Evolutionary conservation across 2,888 invertebrate species (phyloP).

Genomic region (Pogonocherus hispidulus): DNA sequence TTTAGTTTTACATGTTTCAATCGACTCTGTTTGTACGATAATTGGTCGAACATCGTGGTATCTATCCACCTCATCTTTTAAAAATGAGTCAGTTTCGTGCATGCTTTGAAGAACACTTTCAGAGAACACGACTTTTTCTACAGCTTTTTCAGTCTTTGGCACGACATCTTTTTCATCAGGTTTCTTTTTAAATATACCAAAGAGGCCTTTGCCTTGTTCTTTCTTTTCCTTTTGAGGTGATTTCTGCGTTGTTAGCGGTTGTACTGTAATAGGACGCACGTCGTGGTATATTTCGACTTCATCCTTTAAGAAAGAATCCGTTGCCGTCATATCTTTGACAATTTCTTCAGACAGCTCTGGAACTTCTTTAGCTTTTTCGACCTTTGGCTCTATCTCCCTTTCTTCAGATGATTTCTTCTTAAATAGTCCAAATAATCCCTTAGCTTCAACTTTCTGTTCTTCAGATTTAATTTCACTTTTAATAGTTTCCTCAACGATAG

Average conservation of each 20-base stretch:
- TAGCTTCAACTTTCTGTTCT: neutral
- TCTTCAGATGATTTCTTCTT: slow-evolving; percentile 33
- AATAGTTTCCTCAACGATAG: neutral
- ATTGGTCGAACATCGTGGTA: slow-evolving; percentile 4
- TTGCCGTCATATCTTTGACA: slow-evolving; percentile 37
- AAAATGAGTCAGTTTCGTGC: slow-evolving; percentile 46
- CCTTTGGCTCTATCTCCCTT: neutral
- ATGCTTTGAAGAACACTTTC: slow-evolving; percentile 43
- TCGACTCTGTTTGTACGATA: neutral
- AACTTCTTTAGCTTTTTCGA: slow-evolving; percentile 16
- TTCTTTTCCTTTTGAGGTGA: slow-evolving; percentile 4
- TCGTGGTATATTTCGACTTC: slow-evolving; percentile 43
- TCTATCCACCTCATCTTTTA: slow-evolving; percentile 17
- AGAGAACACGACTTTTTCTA: slow-evolving; percentile 30
- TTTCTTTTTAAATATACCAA: slow-evolving; percentile 20
- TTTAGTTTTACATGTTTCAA: slow-evolving; percentile 28
- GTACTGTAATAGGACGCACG: slow-evolving; percentile 34
- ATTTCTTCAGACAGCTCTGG: slow-evolving; percentile 30
- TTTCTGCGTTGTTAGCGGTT: neutral
- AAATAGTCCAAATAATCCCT: neutral
- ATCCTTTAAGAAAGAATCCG: slow-evolving; percentile 31
- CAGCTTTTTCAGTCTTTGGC: neutral
- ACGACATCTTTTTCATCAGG: slow-evolving; percentile 28
- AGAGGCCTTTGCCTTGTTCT: slow-evolving; percentile 1
- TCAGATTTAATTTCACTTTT: slow-evolving; percentile 11